Base-by-base conservation (phyloP, 1,140 invertebrate species). In the Heterodera schachtii region DNA sequence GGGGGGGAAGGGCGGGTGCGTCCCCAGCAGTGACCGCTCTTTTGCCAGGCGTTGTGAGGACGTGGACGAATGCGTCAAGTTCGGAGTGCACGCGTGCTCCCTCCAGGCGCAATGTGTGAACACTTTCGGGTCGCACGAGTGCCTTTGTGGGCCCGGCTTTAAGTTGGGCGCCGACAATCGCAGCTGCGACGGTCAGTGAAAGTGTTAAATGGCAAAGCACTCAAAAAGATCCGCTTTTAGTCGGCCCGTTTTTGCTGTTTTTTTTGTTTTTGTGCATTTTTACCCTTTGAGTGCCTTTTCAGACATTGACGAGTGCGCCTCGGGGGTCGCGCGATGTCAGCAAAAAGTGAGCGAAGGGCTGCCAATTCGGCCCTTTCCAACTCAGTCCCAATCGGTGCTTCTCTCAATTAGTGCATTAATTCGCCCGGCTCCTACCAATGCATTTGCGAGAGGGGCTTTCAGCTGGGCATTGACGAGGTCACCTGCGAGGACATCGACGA, bases 371-470 rank as follows among this genome's bases (percentile, higher is more conserved):
- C 49, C 49, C 49, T 52, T 52, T 52, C 6, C 49, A 11, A 8
- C 11, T 52, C 11, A 16, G 57, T 19, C 13, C 16, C 11, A 64
- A 19, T 0, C 13, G 19, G 13, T 13, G 5, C 5, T 19, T 13
- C 57, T 5, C 49, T 52, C 11, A 6, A 52, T 64, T n/a, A 81
- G 71, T 88, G 85, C 79, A 75, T 88, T 21, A 86, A 87, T 46
- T 82, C 83, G 16, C 82, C 83, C 16, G 82, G 86, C 8, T 83
- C 80, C 64, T 84, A 84, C 73, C 86, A 87, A 73, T 87, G 85
- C 46, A 71, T 88, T 64, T 93, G 93, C 86, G 91, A 92, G 3
- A 90, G 91, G 31, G 93, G 92, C 6, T 92, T 90, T 80, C 84
- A 86, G 43, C 80, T 91, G 8, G 81, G 90, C 79, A 87, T 80